Percentiles rank a stretch among this genome's conserved stretches.
Evolutionary conservation across 2,888 invertebrate genomes (phyloP).

Genomic region (Trimorus sp.): DNA sequence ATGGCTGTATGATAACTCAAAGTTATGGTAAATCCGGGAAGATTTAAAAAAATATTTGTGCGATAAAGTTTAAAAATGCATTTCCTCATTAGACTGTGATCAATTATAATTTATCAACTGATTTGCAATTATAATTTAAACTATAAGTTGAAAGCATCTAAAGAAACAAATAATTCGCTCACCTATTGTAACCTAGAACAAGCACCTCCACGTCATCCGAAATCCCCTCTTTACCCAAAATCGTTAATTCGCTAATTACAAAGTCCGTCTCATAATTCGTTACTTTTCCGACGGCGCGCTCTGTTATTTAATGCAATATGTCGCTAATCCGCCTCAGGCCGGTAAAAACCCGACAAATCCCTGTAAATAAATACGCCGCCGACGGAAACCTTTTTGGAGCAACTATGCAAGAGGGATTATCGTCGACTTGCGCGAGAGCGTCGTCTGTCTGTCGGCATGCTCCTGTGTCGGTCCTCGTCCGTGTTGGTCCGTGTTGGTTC

Average conservation of each 20-base stretch:
- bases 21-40: too few species aligned
- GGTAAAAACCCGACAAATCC: constrained; percentile 35
- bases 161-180: neutral
- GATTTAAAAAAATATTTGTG: too few species aligned
- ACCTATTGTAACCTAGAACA: too few species aligned
- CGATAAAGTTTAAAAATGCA: too few species aligned
- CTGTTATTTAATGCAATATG: constrained; percentile 35
- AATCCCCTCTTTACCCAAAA: neutral
- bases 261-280: neutral
- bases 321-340: constrained; percentile 27
- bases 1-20: too few species aligned
- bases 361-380: constrained; percentile 44
- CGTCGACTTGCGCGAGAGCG: constrained; percentile 19
- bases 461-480: too few species aligned
- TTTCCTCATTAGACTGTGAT: too few species aligned
- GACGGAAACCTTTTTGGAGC: constrained; percentile 44
- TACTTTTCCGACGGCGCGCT: neutral
- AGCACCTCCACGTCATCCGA: too few species aligned
- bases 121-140: too few species aligned
- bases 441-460: constrained; percentile 2
- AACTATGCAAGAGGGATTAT: constrained; percentile 40
- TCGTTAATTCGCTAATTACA: constrained; percentile 14
- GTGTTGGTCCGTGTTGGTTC: neutral
- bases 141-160: too few species aligned
- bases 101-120: too few species aligned